Base-by-base conservation (phyloP, 2,113 vertebrate species). In the Dasypus novemcinctus region DNA sequence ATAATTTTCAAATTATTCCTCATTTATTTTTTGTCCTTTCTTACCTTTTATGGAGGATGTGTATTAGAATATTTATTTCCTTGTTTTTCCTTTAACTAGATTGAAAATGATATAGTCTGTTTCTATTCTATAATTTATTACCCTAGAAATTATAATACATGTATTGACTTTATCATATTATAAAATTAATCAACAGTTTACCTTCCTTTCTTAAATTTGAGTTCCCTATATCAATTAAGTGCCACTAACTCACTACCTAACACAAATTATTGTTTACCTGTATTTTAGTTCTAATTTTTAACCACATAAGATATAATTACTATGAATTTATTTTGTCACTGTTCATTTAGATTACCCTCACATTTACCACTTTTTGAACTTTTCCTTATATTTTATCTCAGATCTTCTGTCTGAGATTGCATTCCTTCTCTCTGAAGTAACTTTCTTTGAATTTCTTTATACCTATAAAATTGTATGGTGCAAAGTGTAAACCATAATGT, bases 361-460 rank as follows among this genome's bases (percentile, higher is more conserved):
- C 64, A 82, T 76, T 76, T 69, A 43, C 31, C 12, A 27, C 29
- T 43, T 66, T 87, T 61, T 64, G 27, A 18, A 71, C 4, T 69
- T 91, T 86, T 57, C 66, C 25, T 31, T 63, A 82, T 71, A 52
- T 91, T 92, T 91, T 63, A 76, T 82, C 52, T 85, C n/a, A 57
- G 25, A 66, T 21, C 7, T 76, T 87, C 59, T 80, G 33, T 71
- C 81, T 66, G n/a, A 87, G 23, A 41, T 87, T 90, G 76, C 25
- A 46, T 87, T 52, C 10, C 38, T 93, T 49, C 33, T 27, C 61
- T 61, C 10, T 75, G 31, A 87, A 64, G 52, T 81, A 87, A 93
- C 43, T 87, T 91, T 76, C 61, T 91, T 54, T 83, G 43, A 94
- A 76, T 82, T 71, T 87, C 31, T 83, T 69, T 87, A 27, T 20